Conservation (phyloP, 2,113 vertebrate species). For the Potamarius usumacintae region DNA sequence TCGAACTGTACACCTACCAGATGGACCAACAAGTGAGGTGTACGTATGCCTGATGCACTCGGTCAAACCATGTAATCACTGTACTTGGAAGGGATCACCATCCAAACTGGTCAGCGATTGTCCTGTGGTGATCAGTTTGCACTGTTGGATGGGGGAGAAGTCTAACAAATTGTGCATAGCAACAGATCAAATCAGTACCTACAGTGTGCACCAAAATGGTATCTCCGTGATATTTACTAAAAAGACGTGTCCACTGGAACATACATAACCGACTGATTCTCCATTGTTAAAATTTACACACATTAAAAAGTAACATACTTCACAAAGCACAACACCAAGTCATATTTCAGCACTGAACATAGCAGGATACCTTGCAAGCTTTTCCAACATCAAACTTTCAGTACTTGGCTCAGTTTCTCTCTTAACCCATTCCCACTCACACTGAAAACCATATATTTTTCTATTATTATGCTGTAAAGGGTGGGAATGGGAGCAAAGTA, state of each 20-base stretch:
- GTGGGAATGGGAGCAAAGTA: too few species aligned
- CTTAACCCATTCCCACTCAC: too few species aligned
- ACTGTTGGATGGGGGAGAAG: neutral
- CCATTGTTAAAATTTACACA: neutral
- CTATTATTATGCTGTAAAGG: too few species aligned
- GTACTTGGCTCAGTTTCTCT: neutral
- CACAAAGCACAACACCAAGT: neutral
- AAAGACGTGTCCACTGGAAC: neutral
- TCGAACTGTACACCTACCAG: neutral
- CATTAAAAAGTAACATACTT: neutral
- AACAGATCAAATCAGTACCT: neutral
- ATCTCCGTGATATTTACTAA: neutral
- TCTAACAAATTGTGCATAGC: neutral
- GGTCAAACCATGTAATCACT: neutral
- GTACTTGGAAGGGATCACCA: neutral
- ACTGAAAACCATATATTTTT: too few species aligned
- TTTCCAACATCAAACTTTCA: conserved; percentile 1
- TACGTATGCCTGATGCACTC: neutral
- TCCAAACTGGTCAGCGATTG: neutral
- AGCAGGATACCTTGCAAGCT: neutral
- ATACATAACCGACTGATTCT: neutral
- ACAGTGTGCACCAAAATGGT: neutral
- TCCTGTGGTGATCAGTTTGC: neutral
- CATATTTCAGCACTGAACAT: conserved; percentile 1
- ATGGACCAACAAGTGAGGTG: neutral